Conservation (phyloP, 1,140 invertebrate species). For the Penaeus indicus region DNA sequence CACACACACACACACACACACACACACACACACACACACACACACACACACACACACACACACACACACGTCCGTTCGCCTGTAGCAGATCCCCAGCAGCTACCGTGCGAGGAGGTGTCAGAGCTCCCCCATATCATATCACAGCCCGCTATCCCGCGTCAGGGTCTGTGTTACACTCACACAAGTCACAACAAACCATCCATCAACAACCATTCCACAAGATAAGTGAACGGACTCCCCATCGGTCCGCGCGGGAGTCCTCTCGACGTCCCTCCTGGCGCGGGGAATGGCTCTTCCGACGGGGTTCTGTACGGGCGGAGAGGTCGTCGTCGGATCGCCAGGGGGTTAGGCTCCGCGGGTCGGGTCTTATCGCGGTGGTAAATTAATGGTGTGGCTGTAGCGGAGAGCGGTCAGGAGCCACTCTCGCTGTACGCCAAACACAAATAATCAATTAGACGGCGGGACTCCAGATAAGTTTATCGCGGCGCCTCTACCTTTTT, state of each 20-base stretch:
- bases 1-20: too few species aligned
- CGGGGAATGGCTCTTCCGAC: conserved; percentile 21
- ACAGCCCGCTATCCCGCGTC: conserved; percentile 48
- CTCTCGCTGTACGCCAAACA: conserved; percentile 62
- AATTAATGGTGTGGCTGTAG: conserved; percentile 63
- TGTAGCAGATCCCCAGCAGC: too few species aligned
- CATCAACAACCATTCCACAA: conserved; percentile 62
- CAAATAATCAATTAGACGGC: conserved; percentile 64
- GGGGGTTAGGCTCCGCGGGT: conserved; percentile 44
- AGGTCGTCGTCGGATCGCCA: neutral
- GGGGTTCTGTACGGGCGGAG: neutral
- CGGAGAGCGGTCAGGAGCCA: conserved; percentile 61
- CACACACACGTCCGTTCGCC: too few species aligned
- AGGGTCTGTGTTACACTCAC: conserved; percentile 60
- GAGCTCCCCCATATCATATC: conserved; percentile 51
- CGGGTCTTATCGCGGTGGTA: conserved; percentile 53
- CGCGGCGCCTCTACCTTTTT: conserved; percentile 61
- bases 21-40: too few species aligned
- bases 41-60: too few species aligned
- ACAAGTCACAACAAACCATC: conserved; percentile 63
- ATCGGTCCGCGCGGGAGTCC: neutral
- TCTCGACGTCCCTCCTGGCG: neutral
- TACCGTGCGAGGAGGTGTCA: too few species aligned
- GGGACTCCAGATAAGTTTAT: conserved; percentile 59
- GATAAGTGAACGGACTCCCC: conserved; percentile 52